Evolutionary conservation across 1,140 invertebrate species (phyloP), one percentile per base, ranked within the genome.

Genomic region (Bactericera cockerelli): DNA sequence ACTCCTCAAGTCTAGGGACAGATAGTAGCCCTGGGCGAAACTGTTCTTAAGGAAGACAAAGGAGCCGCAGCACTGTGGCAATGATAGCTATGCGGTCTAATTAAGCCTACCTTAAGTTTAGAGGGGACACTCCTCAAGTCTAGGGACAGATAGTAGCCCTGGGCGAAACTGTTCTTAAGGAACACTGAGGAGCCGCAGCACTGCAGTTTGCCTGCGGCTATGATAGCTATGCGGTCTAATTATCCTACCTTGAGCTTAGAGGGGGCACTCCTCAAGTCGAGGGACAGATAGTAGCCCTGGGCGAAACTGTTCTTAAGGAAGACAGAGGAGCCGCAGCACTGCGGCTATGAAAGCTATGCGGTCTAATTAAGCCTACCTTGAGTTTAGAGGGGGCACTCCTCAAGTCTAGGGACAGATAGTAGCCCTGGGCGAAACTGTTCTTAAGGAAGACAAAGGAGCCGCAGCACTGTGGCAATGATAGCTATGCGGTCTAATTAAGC

Each of bases 151-250:
- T 59, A 60, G 56, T 65, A 66, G 2, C 64, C 64, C 28, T 49
- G 59, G 19, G 63, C 65, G 36, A 61, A 65, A 16, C 49, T 39
- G 13, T 72, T 73, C 67, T 84, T 85, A 1, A 85, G 70, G 66
- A 80, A 84, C 2, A 84, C 67, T 22, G 77, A 76, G 0, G 79
- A 79, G 2, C 82, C 82, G 63, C 74, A 75, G 62, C 79, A 78
- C 56, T 76, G 72, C 0, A 85, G 70, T 59, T 75, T 72, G 28
- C 82, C 83, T 62, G 79, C 71, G 3, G 78, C 74, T 10, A 85
- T 79, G 39, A 85, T 81, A 4, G 80, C 81, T 56, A 86, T 82
- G 55, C 83, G 66, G 66, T 85, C 83, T n/a, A n/a, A n/a, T n/a
- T n/a, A n/a, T n/a, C n/a, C n/a, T n/a, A n/a, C n/a, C n/a, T n/a